Conservation (phyloP, 2,113 vertebrate genomes). For the Oryzias celebensis region DNA sequence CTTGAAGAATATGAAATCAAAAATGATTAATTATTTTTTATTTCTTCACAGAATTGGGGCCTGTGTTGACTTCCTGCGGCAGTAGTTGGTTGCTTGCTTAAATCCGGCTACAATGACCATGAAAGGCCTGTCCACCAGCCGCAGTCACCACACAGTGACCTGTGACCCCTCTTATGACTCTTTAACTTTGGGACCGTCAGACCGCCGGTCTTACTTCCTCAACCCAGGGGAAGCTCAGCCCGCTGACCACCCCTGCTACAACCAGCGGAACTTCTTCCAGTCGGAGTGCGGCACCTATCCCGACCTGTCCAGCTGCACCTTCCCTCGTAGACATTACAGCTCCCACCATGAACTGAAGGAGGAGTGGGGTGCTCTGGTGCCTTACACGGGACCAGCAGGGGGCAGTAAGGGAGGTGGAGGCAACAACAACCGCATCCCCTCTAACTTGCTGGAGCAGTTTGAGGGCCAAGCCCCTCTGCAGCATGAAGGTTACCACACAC, state of each 20-base stretch:
- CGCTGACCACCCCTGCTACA: constrained; percentile 77
- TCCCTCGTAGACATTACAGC: constrained; percentile 93
- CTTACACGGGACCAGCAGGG: constrained; percentile 76
- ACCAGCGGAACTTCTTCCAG: constrained; percentile 81
- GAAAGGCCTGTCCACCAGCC: constrained; percentile 94
- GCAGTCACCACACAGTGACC: constrained; percentile 88
- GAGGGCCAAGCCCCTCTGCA: constrained; percentile 89
- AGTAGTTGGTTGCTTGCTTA: constrained; percentile 52
- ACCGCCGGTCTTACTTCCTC: constrained; percentile 87
- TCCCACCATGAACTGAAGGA: constrained; percentile 85
- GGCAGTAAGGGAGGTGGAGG: constrained; percentile 45
- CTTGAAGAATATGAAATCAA: constrained; percentile 38
- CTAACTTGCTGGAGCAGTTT: constrained; percentile 91
- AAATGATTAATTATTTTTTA: constrained; percentile 11
- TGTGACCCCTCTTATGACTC: constrained; percentile 84
- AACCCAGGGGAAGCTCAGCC: constrained; percentile 82
- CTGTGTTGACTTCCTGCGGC: constrained; percentile 48
- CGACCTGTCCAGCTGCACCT: constrained; percentile 94
- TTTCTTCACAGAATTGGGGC: constrained; percentile 47
- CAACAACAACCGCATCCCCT: constrained; percentile 69
- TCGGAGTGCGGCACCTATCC: constrained; percentile 86
- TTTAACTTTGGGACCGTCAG: constrained; percentile 84
- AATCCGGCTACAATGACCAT: constrained; percentile 78
- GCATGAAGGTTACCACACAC: constrained; percentile 93
- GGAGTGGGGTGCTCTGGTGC: constrained; percentile 84